Conservation (phyloP, 2,113 vertebrate species). For the Anolis sagrei region DNA sequence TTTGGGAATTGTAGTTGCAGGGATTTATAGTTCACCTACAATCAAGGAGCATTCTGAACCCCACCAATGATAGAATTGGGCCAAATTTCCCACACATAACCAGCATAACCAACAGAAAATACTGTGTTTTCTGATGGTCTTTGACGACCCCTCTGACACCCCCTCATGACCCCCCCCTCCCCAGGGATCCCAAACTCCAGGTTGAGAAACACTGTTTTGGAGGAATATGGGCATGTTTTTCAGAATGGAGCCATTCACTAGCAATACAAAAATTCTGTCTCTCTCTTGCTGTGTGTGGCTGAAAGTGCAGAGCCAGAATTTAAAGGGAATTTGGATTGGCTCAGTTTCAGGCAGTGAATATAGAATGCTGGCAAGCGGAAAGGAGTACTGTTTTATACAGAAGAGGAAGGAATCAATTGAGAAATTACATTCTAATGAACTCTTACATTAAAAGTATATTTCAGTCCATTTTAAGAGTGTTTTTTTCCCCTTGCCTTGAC, state of each 20-base stretch:
- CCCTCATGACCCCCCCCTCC: no score
- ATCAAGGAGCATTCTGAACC: no score
- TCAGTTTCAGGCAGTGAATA: constrained; percentile 43
- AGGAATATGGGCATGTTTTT: constrained; percentile 71
- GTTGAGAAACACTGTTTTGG: no score
- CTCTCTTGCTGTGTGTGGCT: constrained; percentile 38
- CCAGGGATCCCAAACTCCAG: no score
- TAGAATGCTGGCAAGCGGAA: not conserved
- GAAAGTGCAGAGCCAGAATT: constrained; percentile 33
- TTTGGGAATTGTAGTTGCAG: no score
- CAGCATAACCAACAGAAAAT: no score
- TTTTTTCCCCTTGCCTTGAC: not conserved
- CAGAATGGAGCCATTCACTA: constrained; percentile 57
- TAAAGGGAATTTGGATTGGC: constrained; percentile 33
- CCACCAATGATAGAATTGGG: no score
- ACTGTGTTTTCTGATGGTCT: no score
- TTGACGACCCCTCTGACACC: no score
- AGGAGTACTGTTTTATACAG: not conserved
- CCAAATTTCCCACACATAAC: no score
- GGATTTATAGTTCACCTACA: no score
- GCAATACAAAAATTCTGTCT: constrained; percentile 49
- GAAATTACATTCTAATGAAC: not conserved
- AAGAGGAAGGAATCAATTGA: constrained; percentile 20
- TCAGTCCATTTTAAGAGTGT: constrained; percentile 10
- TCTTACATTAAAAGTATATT: constrained; percentile 2